Evolutionary conservation across 2,113 vertebrate species (phyloP).

Genomic region (Axis porcinus): DNA sequence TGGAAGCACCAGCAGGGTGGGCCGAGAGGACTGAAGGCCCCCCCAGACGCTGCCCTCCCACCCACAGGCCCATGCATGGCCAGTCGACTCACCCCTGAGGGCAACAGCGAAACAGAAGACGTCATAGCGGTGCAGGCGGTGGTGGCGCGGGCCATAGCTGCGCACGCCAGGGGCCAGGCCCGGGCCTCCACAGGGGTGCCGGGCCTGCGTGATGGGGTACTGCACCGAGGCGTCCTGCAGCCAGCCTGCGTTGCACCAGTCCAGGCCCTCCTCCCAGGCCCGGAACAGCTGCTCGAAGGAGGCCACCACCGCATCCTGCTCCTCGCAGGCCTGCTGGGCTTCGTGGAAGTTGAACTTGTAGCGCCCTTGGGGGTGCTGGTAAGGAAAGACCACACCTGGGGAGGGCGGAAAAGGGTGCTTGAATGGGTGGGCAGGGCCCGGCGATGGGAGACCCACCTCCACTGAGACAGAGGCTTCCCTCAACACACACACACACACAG

Average conservation of each 20-base stretch:
- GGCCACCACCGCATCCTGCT: conserved; percentile 88
- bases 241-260: conserved; percentile 94
- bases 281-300: conserved; percentile 90
- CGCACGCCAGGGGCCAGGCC: conserved; percentile 87
- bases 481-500: not conserved
- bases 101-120: conserved; percentile 92
- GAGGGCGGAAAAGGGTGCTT: not conserved
- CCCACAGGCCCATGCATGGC: rapidly evolving
- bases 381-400: conserved; percentile 93
- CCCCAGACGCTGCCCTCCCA: not conserved
- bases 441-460: not conserved
- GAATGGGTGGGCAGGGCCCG: not conserved
- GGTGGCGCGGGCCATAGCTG: conserved; percentile 89
- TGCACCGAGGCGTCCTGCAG: conserved; percentile 89
- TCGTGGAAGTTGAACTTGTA: conserved; percentile 89
- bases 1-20: not conserved
- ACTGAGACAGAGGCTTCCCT: not conserved
- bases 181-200: conserved; percentile 84
- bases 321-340: conserved; percentile 85
- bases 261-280: conserved; percentile 90
- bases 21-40: not conserved
- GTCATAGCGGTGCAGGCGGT: conserved; percentile 84
- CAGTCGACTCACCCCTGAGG: conserved; percentile 82
- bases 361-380: conserved; percentile 87
- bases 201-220: conserved; percentile 87